Evolutionary conservation across 2,797 vertebrate genomes (phyloP), one percentile per base, ranked within the genome.

Genomic region (Carapus acus): DNA sequence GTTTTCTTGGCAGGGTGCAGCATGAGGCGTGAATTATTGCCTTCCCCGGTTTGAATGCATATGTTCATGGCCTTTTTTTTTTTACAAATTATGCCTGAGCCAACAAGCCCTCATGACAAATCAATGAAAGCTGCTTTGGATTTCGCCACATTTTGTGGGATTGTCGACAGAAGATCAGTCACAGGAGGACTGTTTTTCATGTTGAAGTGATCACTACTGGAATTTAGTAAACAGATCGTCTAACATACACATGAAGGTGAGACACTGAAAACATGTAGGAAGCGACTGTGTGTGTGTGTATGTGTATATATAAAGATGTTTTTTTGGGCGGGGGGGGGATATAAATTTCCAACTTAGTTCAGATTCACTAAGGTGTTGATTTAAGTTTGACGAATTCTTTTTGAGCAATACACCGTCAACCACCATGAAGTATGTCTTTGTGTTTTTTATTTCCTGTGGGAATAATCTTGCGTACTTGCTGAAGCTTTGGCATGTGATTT

Each of bases 11-110:
- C 31, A 5, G 4, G 5, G 4, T 27, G 24, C 8, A 48, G 74
- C 77, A 57, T 79, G 77, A 73, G 74, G 83, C 78, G 78, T 79
- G 69, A 78, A 58, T 20, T 67, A 34, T 42, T 70, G 29, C 62
- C 52, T 55, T 76, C 17, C 15, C 41, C 20, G 49, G 13, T 39
- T 61, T 65, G 72, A 79, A 79, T 73, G 86, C 81, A 85, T 85
- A 81, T 65, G 54, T 74, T 73, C 69, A 53, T 53, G 64, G 74
- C 67, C 27, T 64, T 75, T 69, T n/a, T n/a, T n/a, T n/a, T n/a
- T n/a, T n/a, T 56, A 50, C 70, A 44, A 73, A 76, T 72, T 76
- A 72, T 54, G 59, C 67, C 59, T 58, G 66, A 72, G 19, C 59
- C 55, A 49, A 72, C 64, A 63, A 56, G 49, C 50, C 45, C 58